phyloP scores from a whole-genome alignment of 2,797 vertebrate species.

The Poeciliopsis presidionis region DNA sequence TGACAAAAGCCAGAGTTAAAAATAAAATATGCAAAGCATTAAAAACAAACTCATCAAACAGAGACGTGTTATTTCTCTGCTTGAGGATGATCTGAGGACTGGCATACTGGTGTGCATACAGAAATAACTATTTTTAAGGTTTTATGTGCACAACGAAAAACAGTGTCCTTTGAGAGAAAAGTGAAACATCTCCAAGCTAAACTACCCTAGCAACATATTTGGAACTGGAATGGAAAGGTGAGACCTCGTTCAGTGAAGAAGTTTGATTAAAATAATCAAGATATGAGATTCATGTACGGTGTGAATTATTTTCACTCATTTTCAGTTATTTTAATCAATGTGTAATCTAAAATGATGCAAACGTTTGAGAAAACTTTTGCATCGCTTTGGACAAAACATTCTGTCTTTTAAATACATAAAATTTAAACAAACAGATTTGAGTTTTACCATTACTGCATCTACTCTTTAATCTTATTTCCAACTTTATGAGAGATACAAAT shows the following conservation, averaged over 20 bases:
- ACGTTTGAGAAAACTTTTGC: background rate
- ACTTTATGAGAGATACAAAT: background rate
- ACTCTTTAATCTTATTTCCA: background rate
- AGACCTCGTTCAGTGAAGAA: background rate
- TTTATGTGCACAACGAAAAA: background rate
- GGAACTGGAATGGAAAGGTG: too few relatives aligned
- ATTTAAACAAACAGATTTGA: background rate
- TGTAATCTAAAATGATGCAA: background rate
- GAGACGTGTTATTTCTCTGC: background rate
- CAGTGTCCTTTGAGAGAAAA: background rate
- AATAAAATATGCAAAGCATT: conserved; percentile 1
- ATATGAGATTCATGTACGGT: background rate
- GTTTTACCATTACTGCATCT: background rate
- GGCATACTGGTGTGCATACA: background rate
- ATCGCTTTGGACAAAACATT: too few relatives aligned
- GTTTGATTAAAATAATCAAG: background rate
- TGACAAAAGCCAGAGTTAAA: background rate
- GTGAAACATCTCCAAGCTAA: background rate
- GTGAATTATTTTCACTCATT: too few relatives aligned
- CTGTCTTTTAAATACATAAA: background rate
- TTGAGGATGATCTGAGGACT: background rate
- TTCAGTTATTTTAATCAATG: background rate
- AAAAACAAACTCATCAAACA: background rate
- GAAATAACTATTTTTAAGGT: background rate
- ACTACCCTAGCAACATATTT: too few relatives aligned